phyloP scores from a whole-genome alignment of 1,140 invertebrate genomes.

The Stegodyphus dumicola region DNA sequence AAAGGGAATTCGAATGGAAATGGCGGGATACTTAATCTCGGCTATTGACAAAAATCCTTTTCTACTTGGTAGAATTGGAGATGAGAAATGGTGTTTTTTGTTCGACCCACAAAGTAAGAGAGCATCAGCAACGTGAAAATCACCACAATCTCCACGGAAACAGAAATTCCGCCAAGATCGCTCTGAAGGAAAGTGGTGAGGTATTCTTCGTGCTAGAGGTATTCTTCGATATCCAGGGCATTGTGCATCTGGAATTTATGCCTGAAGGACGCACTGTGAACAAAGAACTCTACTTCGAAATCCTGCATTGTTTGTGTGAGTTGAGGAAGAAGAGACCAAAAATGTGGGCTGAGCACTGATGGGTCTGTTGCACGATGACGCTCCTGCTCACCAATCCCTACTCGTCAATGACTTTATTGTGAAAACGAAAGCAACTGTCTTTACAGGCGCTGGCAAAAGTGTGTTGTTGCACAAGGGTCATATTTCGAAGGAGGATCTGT shows the following conservation, averaged over 20 bases:
- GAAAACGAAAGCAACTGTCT: neutral
- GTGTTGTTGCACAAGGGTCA: neutral
- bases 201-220: neutral
- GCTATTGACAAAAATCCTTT: neutral
- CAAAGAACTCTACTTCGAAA: neutral
- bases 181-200: neutral
- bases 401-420: neutral
- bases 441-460: neutral
- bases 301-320: neutral
- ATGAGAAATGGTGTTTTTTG: slow-evolving; percentile 2
- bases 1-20: slow-evolving; percentile 1
- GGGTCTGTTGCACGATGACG: neutral
- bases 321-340: neutral
- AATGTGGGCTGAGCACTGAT: neutral
- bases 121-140: neutral
- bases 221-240: neutral
- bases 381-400: neutral
- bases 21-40: neutral
- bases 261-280: neutral
- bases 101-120: neutral
- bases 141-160: slow-evolving; percentile 1
- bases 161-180: neutral
- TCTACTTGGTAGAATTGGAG: neutral
- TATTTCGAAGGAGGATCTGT: neutral
- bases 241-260: neutral